phyloP scores from a whole-genome alignment of 2,113 vertebrate genomes.

The Scalopus aquaticus region DNA sequence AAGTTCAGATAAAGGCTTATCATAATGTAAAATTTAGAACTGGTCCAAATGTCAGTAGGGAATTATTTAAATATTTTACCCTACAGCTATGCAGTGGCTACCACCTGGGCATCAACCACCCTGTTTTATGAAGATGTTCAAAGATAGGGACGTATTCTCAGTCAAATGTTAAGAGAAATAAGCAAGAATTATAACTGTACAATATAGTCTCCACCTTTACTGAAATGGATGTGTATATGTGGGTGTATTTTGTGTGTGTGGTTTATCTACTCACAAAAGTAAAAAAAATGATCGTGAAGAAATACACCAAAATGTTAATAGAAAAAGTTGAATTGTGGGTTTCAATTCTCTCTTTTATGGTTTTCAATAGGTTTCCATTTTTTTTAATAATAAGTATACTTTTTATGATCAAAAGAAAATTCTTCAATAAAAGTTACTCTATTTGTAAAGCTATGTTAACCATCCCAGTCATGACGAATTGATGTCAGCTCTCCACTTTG shows the following conservation, averaged over 20 bases:
- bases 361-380: slow-evolving; percentile 22
- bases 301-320: slow-evolving; percentile 3
- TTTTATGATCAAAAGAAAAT: slow-evolving; percentile 53
- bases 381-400: neutral
- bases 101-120: neutral
- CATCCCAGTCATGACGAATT: neutral
- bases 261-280: neutral
- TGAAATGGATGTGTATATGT: neutral
- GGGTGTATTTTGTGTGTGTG: neutral
- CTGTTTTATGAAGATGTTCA: neutral
- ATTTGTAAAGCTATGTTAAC: slow-evolving; percentile 1
- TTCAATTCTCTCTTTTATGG: slow-evolving; percentile 42
- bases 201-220: neutral
- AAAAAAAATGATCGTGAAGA: slow-evolving; percentile 24
- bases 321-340: neutral
- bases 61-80: neutral
- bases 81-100: too few species aligned
- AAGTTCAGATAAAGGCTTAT: neutral
- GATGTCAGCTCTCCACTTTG: neutral
- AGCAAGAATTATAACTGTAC: neutral
- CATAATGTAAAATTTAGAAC: neutral
- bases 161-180: neutral
- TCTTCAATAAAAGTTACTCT: neutral
- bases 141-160: neutral
- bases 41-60: neutral